A percentile compares a stretch with the other conserved stretches of the same genome.
Evolutionary conservation across 35 echinoderm and acorn worm species (phyloP).

Genomic region (Apostichopus californicus): DNA sequence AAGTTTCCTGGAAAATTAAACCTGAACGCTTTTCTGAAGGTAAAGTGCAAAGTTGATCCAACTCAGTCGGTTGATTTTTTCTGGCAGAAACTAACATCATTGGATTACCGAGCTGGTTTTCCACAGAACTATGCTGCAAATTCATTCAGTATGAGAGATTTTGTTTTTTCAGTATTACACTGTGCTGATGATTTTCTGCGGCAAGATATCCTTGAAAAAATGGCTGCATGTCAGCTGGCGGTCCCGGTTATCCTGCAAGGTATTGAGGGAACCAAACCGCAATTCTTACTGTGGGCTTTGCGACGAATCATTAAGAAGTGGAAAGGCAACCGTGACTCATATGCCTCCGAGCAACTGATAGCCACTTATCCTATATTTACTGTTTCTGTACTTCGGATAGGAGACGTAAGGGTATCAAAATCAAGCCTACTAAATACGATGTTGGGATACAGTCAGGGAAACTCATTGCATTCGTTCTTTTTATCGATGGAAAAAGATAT

Average conservation of each 20-base stretch:
- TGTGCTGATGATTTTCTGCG: constrained; percentile 40
- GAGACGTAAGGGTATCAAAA: constrained; percentile 34
- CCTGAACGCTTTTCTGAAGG: constrained; percentile 13
- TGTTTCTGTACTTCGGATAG: constrained; percentile 32
- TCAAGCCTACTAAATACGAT: constrained; percentile 45
- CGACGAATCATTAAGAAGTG: constrained; percentile 40
- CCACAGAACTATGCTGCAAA: constrained; percentile 1
- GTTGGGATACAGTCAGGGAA: constrained; percentile 33
- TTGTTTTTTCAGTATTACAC: constrained; percentile 32
- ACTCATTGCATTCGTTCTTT: constrained; percentile 36
- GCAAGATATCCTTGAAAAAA: constrained; percentile 44
- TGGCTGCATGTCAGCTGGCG: constrained; percentile 54
- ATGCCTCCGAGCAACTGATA: constrained; percentile 9
- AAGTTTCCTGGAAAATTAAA: constrained; percentile 23
- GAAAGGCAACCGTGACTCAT: constrained; percentile 17
- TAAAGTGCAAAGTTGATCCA: not conserved
- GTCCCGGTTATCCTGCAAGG: constrained; percentile 33
- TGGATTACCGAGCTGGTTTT: constrained; percentile 23
- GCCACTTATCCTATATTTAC: constrained; percentile 14
- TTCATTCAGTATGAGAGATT: constrained; percentile 43
- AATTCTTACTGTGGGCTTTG: constrained; percentile 27
- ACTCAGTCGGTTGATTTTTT: not conserved
- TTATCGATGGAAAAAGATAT: constrained; percentile 37
- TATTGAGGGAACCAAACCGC: not conserved
- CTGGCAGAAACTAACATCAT: constrained; percentile 43